Conservation (phyloP, 2,888 invertebrate genomes). For the Drosophila ochracea region DNA sequence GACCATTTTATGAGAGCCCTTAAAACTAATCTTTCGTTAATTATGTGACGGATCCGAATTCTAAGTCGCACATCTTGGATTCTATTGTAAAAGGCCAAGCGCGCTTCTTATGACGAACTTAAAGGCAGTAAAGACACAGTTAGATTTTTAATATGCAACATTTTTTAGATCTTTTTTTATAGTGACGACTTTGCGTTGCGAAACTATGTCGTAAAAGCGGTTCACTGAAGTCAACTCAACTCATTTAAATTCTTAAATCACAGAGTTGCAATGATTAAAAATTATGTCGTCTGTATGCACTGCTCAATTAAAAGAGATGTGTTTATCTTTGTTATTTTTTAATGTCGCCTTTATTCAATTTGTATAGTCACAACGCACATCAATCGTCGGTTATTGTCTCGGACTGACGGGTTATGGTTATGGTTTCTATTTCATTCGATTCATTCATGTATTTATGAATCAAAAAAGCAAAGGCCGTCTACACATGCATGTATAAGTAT, state of each 20-base stretch:
- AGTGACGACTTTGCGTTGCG: not conserved
- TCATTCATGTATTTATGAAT: not conserved
- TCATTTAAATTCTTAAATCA: not conserved
- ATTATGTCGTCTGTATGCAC: not conserved
- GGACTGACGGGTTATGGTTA: not conserved
- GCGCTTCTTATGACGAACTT: not conserved
- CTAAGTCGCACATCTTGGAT: not conserved
- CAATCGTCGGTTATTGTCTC: not conserved
- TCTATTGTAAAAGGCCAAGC: not conserved
- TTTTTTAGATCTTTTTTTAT: not conserved
- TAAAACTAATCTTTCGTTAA: not conserved
- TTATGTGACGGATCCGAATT: not conserved
- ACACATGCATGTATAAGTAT: too few species aligned
- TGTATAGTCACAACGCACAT: not conserved
- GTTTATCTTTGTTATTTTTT: slow-evolving; percentile 1
- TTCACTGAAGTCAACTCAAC: not conserved
- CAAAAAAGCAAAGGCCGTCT: not conserved
- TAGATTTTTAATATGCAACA: not conserved
- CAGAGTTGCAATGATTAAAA: slow-evolving; percentile 1
- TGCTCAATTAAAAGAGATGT: not conserved
- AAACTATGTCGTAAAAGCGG: not conserved
- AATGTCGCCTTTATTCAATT: slow-evolving; percentile 1
- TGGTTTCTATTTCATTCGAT: not conserved
- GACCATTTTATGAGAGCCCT: not conserved
- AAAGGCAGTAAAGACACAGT: not conserved